Base-by-base conservation (phyloP, 1,140 invertebrate species). In the Drosophila asahinai region DNA sequence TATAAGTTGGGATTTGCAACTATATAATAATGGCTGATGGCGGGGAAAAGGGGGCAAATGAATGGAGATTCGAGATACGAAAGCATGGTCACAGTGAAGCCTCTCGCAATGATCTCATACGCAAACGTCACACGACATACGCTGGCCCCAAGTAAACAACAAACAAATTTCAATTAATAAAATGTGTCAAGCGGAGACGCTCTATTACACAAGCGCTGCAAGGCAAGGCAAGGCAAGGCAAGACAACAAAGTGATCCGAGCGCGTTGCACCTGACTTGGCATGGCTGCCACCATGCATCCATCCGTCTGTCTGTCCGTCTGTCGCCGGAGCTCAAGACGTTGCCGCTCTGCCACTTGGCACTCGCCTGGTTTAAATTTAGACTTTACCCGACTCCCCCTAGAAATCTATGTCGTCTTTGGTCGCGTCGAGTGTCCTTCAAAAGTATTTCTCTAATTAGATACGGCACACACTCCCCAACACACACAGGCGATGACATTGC, bases 91-190 rank as follows among this genome's bases (percentile, higher is more conserved):
- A 48, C 63, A 63, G 58, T 62, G 48, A 14, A 38, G 55, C 36
- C 42, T 47, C 45, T 47, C 45, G 36, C 67, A 66, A 40, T 58
- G 55, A 67, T 67, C 65, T 48, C 73, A 76, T 66, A 17, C 62
- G 55, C 42, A 3, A 51, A 79, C 30, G 60, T 64, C 51, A 54
- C 19, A 25, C 64, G 48, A 14, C 49, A 30, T 30, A 33, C 33
- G 33, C 8, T 33, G 49, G 77, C 59, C 25, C 58, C 54, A 60
- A 72, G 78, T 70, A 75, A 90, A 79, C 81, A 89, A 90, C 81
- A 89, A 90, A 84, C 81, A 84, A 89, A 89, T 89, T 90, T 89
- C 78, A 90, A 90, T 90, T 90, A 81, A 87, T 90, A 84, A 87
- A 87, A 76, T 89, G 86, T 84, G 84, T 89, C 84, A 90, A 90